phyloP scores from a whole-genome alignment of 2,888 invertebrate genomes.

The Napeogenes sylphis region DNA sequence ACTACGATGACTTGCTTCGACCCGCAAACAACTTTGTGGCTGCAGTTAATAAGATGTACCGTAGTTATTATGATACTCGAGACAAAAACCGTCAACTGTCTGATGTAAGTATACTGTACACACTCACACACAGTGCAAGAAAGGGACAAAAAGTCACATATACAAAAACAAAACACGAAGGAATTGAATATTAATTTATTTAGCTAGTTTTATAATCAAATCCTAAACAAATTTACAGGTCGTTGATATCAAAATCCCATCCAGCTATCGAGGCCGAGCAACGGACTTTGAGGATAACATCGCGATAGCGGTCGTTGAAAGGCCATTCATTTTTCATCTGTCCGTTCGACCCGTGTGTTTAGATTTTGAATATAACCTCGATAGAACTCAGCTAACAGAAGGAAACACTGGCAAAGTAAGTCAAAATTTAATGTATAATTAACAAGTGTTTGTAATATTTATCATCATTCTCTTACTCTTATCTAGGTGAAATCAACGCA shows the following conservation, averaged over 20 bases:
- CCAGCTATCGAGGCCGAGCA: conserved; percentile 60
- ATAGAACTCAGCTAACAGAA: not conserved
- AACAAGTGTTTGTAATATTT: no score
- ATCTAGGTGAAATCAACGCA: no score
- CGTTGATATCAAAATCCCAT: conserved; percentile 41
- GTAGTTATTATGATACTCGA: conserved; percentile 42
- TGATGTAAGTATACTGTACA: conserved; percentile 26
- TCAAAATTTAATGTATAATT: not conserved
- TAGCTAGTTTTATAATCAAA: not conserved
- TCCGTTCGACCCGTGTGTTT: conserved; percentile 72
- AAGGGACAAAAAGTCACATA: no score
- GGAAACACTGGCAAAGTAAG: conserved; percentile 17
- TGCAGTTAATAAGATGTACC: conserved; percentile 52
- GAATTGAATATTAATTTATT: no score
- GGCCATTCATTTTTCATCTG: conserved; percentile 52
- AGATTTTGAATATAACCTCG: conserved; percentile 52
- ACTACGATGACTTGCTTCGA: conserved; percentile 32
- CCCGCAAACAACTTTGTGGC: conserved; percentile 40
- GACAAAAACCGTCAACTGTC: conserved; percentile 46
- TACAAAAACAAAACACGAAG: no score
- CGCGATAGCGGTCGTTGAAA: conserved; percentile 63
- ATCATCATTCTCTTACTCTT: no score
- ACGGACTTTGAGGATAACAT: conserved; percentile 77
- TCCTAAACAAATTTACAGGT: conserved; percentile 4
- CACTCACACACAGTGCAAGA: no score